A percentile compares a stretch with the other conserved stretches of the same genome.
phyloP scores from a whole-genome alignment of 2,797 vertebrate species.

The Etheostoma perlongum region DNA sequence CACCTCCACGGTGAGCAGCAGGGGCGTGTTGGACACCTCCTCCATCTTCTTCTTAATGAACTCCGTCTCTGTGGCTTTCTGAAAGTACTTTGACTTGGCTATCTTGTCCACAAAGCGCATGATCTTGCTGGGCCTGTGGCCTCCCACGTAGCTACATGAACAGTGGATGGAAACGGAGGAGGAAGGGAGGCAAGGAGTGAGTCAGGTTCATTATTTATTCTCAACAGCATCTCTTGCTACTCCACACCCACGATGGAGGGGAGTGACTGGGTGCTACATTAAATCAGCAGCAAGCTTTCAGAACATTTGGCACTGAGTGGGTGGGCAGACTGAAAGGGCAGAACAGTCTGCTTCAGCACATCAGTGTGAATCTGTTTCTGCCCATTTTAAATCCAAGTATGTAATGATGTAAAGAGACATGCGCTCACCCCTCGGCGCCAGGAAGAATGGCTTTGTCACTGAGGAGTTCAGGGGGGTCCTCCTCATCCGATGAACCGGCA shows the following conservation, averaged over 20 bases:
- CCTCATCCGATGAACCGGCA: constrained; percentile 98
- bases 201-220: constrained; percentile 82
- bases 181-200: constrained; percentile 62
- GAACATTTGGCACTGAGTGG: constrained; percentile 48
- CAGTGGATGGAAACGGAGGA: constrained; percentile 44
- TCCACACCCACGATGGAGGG: constrained; percentile 62
- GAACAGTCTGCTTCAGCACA: constrained; percentile 45
- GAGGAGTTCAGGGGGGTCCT: constrained; percentile 90
- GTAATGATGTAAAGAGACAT: constrained; percentile 26
- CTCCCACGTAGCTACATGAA: constrained; percentile 89
- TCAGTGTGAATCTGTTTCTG: constrained; percentile 30
- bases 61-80: constrained; percentile 98
- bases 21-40: constrained; percentile 97
- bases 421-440: constrained; percentile 92
- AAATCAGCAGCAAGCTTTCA: constrained; percentile 56
- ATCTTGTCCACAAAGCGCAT: constrained; percentile 99
- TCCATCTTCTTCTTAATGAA: constrained; percentile 99
- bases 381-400: constrained; percentile 19
- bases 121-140: constrained; percentile 96
- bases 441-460: constrained; percentile 88
- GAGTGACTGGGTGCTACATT: constrained; percentile 56
- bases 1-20: constrained; percentile 97
- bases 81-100: constrained; percentile 99
- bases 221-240: constrained; percentile 85
- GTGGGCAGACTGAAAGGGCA: constrained; percentile 34